Evolutionary conservation across 2,888 invertebrate species (phyloP), one percentile per base, ranked within the genome.

Genomic region (Euspilapteryx auroguttella): DNA sequence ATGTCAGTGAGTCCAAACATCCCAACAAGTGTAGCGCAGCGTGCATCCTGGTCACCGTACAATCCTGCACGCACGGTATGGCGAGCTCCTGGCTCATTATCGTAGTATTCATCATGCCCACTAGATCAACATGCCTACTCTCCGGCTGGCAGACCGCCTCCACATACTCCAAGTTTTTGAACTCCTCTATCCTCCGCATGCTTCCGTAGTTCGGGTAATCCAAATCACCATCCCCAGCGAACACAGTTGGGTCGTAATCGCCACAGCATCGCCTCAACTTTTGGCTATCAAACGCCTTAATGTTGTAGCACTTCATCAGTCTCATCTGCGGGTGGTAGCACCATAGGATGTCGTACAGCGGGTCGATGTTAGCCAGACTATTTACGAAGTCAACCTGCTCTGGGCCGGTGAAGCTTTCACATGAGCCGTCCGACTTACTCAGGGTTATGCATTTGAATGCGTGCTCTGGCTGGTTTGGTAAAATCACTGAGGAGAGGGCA

Each of bases 321-420:
- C 69, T 61, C 55, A 59, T 83, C 14, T 79, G 68, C 0, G 86
- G 84, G 52, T 87, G 83, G 42, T 86, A 97, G 41, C 92, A 89
- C 97, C 97, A 98, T 2, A 98, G 73, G 0, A 95, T 87, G 61
- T 96, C 93, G 61, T 94, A 95, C 29, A 89, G 78, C 1, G 95
- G 93, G 69, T 98, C 98, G 43, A 97, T 76, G 45, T 88, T 89
- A 1, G 89, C 85, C 26, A 87, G 83, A 38, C 86, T 85, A 42
- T 86, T 85, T 11, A 82, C 83, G 39, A 95, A 89, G 53, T 91
- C 87, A 0, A 89, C 87, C 61, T 95, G 95, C 43, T 92, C 90
- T 10, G 79, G 66, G 6, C 87, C 88, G 35, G 82, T 82, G 71
- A 92, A 95, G 9, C 92, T 86, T 33, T 84, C 84, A 55, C 95